A percentile compares a stretch with the other conserved stretches of the same genome.
Conservation (phyloP, 2,113 vertebrate genomes). For the Coreoperca whiteheadi region DNA sequence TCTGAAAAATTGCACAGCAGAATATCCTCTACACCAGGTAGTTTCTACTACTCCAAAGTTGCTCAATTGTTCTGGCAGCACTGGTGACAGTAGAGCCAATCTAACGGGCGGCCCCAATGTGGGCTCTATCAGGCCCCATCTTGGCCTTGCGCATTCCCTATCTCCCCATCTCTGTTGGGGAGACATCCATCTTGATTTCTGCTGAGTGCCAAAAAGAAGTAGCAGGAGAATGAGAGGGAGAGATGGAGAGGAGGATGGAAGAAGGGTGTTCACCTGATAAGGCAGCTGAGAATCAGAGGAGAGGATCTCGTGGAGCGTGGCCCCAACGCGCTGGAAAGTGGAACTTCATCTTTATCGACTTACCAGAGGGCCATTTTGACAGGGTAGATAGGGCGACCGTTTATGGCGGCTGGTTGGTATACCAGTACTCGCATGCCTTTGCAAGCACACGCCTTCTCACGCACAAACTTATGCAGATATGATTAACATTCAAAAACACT, state of each 20-base stretch:
- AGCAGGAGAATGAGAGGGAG: constrained; percentile 52
- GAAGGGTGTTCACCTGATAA: constrained; percentile 65
- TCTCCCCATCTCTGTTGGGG: constrained; percentile 62
- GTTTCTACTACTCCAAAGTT: constrained; percentile 44
- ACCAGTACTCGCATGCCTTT: constrained; percentile 39
- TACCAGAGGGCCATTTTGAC: constrained; percentile 66
- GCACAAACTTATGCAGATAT: constrained; percentile 65
- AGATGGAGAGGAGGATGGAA: constrained; percentile 46
- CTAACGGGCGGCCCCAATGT: constrained; percentile 38
- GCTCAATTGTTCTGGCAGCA: constrained; percentile 38
- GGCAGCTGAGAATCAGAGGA: constrained; percentile 60
- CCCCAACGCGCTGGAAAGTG: constrained; percentile 52
- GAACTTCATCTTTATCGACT: constrained; percentile 83
- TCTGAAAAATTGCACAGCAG: constrained; percentile 39
- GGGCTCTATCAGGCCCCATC: constrained; percentile 62
- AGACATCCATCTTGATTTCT: constrained; percentile 80
- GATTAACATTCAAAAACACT: constrained; percentile 77
- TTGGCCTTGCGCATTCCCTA: constrained; percentile 57
- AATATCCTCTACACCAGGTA: constrained; percentile 31
- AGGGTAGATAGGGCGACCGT: constrained; percentile 50
- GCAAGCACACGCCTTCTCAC: constrained; percentile 53
- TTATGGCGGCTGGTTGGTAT: constrained; percentile 59
- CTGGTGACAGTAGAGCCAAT: constrained; percentile 49
- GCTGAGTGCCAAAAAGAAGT: constrained; percentile 71
- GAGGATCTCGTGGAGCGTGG: constrained; percentile 62